phyloP scores from a whole-genome alignment of 2,797 vertebrate genomes.

The Urosaurus nigricauda region DNA sequence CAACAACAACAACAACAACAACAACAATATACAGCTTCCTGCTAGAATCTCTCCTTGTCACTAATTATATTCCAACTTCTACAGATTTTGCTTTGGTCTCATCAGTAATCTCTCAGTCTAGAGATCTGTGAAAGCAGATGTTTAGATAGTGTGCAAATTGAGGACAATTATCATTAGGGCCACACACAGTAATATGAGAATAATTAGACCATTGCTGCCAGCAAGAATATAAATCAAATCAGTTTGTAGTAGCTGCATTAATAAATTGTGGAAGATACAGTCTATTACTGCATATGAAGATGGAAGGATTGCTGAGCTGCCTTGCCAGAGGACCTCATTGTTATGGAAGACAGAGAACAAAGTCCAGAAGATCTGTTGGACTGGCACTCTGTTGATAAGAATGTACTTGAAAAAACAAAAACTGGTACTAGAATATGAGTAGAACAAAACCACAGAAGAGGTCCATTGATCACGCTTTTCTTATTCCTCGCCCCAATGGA shows the following conservation, averaged over 20 bases:
- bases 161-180: constrained; percentile 75
- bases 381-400: constrained; percentile 57
- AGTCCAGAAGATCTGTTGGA: constrained; percentile 57
- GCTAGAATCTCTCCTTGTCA: constrained; percentile 62
- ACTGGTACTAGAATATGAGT: constrained; percentile 60
- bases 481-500: constrained; percentile 51
- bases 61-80: constrained; percentile 72
- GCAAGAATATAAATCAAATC: constrained; percentile 77
- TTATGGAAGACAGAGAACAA: constrained; percentile 63
- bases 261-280: constrained; percentile 76
- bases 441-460: constrained; percentile 61
- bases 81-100: constrained; percentile 66
- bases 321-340: constrained; percentile 56
- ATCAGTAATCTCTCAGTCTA: constrained; percentile 67
- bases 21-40: constrained; percentile 63
- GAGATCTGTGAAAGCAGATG: constrained; percentile 70
- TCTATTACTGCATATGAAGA: constrained; percentile 67
- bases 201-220: constrained; percentile 74
- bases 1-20: no score
- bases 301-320: constrained; percentile 59
- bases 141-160: constrained; percentile 76
- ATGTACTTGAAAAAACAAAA: constrained; percentile 62
- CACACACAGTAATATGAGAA: constrained; percentile 70
- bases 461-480: constrained; percentile 65
- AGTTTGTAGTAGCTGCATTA: constrained; percentile 71